Evolutionary conservation across 2,888 invertebrate species (phyloP).

Genomic region (Crepidodera aurea): DNA sequence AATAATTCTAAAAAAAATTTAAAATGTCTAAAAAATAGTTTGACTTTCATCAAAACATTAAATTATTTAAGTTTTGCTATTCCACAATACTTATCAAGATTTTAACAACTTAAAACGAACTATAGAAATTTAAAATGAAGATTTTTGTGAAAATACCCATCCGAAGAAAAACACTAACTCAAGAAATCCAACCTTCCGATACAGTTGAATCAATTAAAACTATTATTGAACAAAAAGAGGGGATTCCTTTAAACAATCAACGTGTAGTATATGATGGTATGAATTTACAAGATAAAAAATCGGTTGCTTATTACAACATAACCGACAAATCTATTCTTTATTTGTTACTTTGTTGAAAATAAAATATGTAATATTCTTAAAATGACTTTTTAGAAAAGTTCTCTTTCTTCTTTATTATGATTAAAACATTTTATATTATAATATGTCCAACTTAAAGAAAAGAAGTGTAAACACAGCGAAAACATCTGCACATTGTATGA

Average conservation of each 20-base stretch:
- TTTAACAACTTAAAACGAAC: too few species aligned
- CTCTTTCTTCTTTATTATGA: too few species aligned
- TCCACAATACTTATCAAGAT: too few species aligned
- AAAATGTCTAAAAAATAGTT: too few species aligned
- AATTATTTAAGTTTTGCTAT: too few species aligned
- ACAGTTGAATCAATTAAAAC: slow-evolving; percentile 3
- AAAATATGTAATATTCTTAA: background rate
- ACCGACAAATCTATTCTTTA: background rate
- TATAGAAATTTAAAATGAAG: slow-evolving; percentile 1
- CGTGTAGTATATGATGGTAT: slow-evolving; percentile 7
- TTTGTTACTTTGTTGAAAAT: slow-evolving; percentile 4
- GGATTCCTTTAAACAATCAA: slow-evolving; percentile 1
- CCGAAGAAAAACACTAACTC: background rate
- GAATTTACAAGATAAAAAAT: slow-evolving; percentile 7
- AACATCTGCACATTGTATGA: too few species aligned
- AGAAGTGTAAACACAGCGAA: too few species aligned
- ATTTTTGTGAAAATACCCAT: slow-evolving; percentile 5
- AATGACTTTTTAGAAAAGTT: too few species aligned
- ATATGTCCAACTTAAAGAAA: too few species aligned
- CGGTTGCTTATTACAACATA: slow-evolving; percentile 1
- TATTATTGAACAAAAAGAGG: background rate
- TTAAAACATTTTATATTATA: too few species aligned
- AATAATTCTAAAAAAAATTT: too few species aligned
- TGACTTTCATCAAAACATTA: too few species aligned
- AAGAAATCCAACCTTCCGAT: slow-evolving; percentile 1